phyloP scores from a whole-genome alignment of 2,797 vertebrate genomes.

The Neosilurus hyrtlii region DNA sequence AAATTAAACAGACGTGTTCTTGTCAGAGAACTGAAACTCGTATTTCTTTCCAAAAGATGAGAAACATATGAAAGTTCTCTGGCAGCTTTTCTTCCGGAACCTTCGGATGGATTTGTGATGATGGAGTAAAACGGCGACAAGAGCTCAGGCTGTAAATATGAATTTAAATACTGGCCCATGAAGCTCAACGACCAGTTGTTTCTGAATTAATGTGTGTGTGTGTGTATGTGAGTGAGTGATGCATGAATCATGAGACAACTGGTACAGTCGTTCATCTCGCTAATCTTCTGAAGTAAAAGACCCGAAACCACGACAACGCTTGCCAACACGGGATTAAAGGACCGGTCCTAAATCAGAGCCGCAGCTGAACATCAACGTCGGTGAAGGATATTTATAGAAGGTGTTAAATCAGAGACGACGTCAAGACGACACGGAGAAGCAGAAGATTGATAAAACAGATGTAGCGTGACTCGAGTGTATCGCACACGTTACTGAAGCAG shows the following conservation, averaged over 20 bases:
- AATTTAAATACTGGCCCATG: neutral
- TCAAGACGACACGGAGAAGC: neutral
- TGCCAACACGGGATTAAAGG: slow-evolving; percentile 18
- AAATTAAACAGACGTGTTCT: neutral
- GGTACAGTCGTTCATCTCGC: slow-evolving; percentile 18
- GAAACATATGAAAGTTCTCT: neutral
- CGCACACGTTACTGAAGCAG: too few species aligned
- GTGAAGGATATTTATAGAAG: neutral
- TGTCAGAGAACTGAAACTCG: neutral
- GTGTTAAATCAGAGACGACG: slow-evolving; percentile 5
- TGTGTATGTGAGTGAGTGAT: slow-evolving; percentile 13
- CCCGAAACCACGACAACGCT: neutral
- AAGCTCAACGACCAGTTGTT: neutral
- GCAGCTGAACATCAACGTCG: slow-evolving; percentile 3
- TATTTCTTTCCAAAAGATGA: slow-evolving; percentile 1
- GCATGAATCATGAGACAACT: slow-evolving; percentile 34
- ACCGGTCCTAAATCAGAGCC: slow-evolving; percentile 9
- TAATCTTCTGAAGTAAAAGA: slow-evolving; percentile 23
- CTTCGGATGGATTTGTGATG: neutral
- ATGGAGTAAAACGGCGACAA: neutral
- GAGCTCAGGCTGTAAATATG: neutral
- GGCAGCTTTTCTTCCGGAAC: neutral
- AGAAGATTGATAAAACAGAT: slow-evolving; percentile 16
- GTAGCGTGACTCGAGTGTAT: too few species aligned
- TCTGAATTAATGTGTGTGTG: slow-evolving; percentile 34